These are phyloP conservation scores for Lemur catta DNA, from an alignment of 2,797 vertebrate species.

Conservation along the genomic window DNA sequence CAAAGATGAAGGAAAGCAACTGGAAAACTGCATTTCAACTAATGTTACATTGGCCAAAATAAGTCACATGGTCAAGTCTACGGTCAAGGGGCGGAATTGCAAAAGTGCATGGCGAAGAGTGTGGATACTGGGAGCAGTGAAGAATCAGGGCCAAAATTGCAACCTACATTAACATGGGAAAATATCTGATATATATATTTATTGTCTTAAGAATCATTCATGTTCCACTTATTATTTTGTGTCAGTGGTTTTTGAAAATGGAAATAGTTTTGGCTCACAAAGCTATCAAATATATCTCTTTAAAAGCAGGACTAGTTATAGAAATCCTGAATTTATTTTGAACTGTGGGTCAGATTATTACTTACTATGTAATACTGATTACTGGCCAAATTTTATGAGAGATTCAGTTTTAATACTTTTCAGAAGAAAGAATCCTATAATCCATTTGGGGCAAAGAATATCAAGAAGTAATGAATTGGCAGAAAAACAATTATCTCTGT, in stretches of 20 bases:
- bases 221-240: neutral
- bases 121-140: neutral
- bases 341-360: neutral
- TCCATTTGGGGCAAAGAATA: neutral
- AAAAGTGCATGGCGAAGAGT: neutral
- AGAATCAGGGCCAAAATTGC: neutral
- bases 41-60: neutral
- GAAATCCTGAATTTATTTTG: neutral
- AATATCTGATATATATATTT: neutral
- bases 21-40: neutral
- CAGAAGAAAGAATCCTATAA: constrained; percentile 5
- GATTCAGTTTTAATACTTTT: constrained; percentile 2
- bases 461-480: neutral
- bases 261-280: neutral
- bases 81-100: neutral
- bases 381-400: neutral
- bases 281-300: neutral
- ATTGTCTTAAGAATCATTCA: neutral
- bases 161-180: neutral
- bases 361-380: neutral
- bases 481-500: neutral
- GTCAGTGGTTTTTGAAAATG: neutral
- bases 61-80: neutral
- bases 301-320: neutral
- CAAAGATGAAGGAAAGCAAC: neutral